phyloP scores from a whole-genome alignment of 2,888 invertebrate genomes.

The Harpagoxenus sublaevis region DNA sequence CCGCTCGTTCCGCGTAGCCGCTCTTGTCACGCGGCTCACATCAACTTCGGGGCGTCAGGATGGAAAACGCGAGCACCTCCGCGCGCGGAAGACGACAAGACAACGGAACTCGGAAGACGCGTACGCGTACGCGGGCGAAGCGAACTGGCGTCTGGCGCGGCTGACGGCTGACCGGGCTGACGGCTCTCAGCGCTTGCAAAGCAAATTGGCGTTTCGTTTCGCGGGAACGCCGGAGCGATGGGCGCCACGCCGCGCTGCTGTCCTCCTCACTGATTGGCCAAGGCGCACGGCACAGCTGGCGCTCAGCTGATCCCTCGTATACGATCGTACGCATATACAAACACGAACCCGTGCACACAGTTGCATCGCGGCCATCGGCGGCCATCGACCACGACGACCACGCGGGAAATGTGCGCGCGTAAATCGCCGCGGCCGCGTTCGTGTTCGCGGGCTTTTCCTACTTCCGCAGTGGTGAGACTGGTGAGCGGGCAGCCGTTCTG shows the following conservation, averaged over 20 bases:
- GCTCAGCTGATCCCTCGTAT: conserved; percentile 83
- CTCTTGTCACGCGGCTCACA: not conserved
- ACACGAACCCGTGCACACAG: conserved; percentile 13
- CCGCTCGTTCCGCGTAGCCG: conserved; percentile 58
- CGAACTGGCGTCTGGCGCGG: too few species aligned
- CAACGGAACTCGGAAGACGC: too few species aligned
- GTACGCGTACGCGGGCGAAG: too few species aligned
- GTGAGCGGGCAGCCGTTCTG: conserved; percentile 34
- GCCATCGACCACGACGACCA: conserved; percentile 57
- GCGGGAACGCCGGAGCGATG: conserved; percentile 79
- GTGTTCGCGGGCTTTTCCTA: conserved; percentile 41
- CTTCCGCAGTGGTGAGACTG: conserved; percentile 29
- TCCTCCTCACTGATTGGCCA: conserved; percentile 77
- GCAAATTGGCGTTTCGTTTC: conserved; percentile 70
- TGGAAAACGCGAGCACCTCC: not conserved
- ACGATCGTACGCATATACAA: conserved; percentile 54
- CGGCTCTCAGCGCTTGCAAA: not conserved
- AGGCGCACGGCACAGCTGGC: conserved; percentile 82
- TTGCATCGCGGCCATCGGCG: conserved; percentile 3
- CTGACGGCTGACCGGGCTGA: too few species aligned
- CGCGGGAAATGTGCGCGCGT: conserved; percentile 85
- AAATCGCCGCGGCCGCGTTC: conserved; percentile 66
- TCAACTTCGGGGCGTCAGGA: not conserved
- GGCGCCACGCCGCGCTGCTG: conserved; percentile 61
- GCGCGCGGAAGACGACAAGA: not conserved